Evolutionary conservation across 2,113 vertebrate species (phyloP).

Genomic region (Alethe castanea): DNA sequence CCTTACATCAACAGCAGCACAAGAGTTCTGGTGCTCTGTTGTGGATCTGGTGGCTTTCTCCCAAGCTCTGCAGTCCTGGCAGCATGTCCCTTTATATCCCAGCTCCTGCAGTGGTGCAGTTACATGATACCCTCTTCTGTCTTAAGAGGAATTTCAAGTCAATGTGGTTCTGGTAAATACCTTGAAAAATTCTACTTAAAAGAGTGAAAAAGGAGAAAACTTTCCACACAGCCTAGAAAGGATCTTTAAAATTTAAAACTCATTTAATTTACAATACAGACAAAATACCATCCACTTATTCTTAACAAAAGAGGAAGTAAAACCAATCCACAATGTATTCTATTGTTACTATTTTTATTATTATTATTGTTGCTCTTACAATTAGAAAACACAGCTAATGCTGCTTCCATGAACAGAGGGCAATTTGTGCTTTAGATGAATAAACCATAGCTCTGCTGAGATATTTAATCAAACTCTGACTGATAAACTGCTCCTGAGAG

Average conservation of each 20-base stretch:
- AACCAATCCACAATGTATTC: background rate
- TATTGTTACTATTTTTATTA: slow-evolving; percentile 17
- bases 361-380: background rate
- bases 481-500: slow-evolving; percentile 31
- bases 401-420: background rate
- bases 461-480: slow-evolving; percentile 52
- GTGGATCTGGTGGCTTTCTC: background rate
- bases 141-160: background rate
- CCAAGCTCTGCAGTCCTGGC: background rate
- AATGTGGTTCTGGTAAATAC: background rate
- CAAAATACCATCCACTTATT: background rate
- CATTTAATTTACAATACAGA: background rate
- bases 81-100: background rate
- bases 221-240: background rate
- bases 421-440: background rate
- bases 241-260: background rate
- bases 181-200: background rate
- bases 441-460: slow-evolving; percentile 16
- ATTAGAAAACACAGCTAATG: slow-evolving; percentile 16
- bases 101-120: background rate
- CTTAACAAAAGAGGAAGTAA: background rate
- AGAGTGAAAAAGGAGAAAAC: background rate
- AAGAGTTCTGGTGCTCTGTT: accelerated
- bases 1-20: accelerated
- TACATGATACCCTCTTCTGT: background rate